These are phyloP conservation scores for Cremastinae sp. DNA, from an alignment of 2,888 invertebrate genomes.

Conservation along the genomic window DNA sequence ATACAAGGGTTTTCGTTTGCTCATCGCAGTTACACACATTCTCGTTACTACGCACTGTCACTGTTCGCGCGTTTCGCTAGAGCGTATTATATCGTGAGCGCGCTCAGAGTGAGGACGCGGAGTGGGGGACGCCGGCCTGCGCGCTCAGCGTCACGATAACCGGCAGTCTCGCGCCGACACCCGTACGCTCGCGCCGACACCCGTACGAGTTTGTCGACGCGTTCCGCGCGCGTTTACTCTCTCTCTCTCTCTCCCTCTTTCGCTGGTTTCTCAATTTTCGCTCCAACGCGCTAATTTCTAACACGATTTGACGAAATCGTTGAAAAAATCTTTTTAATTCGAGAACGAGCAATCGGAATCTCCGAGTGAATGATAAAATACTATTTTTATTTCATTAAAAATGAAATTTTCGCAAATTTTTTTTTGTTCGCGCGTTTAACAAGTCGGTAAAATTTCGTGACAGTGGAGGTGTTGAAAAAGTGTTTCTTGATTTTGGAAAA, in stretches of 20 bases:
- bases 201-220: conserved; percentile 61
- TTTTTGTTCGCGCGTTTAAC: not conserved
- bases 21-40: conserved; percentile 21
- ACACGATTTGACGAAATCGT: too few relatives aligned
- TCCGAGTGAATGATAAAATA: too few relatives aligned
- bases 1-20: conserved; percentile 31
- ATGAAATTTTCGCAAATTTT: not conserved
- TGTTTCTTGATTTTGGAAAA: not conserved
- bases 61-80: conserved; percentile 42
- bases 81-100: conserved; percentile 32
- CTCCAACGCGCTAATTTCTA: too few relatives aligned
- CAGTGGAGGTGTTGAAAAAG: too few relatives aligned
- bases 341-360: too few relatives aligned
- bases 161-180: conserved; percentile 66
- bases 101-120: too few relatives aligned
- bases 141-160: too few relatives aligned
- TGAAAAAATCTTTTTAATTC: too few relatives aligned
- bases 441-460: conserved; percentile 20
- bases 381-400: too few relatives aligned
- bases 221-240: conserved; percentile 22
- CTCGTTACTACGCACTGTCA: conserved; percentile 35
- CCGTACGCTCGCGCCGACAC: too few relatives aligned
- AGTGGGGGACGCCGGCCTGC: too few relatives aligned
- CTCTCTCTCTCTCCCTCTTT: conserved; percentile 1
- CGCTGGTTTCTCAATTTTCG: too few relatives aligned